Percentiles rank a stretch among this genome's conserved stretches.
Conservation (phyloP, 2,888 invertebrate species). For the Yponomeuta cagnagella region DNA sequence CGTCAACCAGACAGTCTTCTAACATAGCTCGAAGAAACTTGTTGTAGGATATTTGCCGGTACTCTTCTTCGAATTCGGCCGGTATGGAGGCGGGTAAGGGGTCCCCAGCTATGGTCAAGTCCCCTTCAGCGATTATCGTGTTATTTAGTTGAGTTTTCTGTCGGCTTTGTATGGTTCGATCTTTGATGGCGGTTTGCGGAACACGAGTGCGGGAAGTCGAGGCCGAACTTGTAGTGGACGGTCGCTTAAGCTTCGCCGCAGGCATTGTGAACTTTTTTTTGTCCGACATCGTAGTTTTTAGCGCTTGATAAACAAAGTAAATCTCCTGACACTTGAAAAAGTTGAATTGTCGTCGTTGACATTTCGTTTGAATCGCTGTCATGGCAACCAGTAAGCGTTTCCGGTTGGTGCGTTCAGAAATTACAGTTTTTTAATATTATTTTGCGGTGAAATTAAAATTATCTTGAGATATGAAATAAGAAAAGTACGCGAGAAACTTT, state of each 20-base stretch:
- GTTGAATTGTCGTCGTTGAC: background rate
- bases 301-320: background rate
- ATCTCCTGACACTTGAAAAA: background rate
- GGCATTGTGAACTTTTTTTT: slow-evolving; percentile 39
- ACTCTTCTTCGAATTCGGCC: slow-evolving; percentile 40
- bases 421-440: background rate
- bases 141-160: slow-evolving; percentile 37
- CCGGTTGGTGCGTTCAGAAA: slow-evolving; percentile 39
- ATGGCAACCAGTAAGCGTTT: slow-evolving; percentile 38
- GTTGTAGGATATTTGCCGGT: slow-evolving; percentile 51
- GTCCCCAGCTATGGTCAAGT: slow-evolving; percentile 41
- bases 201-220: slow-evolving; percentile 32
- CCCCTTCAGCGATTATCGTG: slow-evolving; percentile 31
- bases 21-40: slow-evolving; percentile 53
- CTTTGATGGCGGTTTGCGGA: slow-evolving; percentile 24
- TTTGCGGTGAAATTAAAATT: background rate
- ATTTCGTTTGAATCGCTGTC: slow-evolving; percentile 30
- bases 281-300: slow-evolving; percentile 39
- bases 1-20: slow-evolving; percentile 55
- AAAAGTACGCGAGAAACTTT: too few species aligned
- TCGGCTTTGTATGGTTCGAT: slow-evolving; percentile 20
- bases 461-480: too few species aligned
- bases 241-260: slow-evolving; percentile 37
- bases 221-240: slow-evolving; percentile 32
- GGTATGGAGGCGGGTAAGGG: slow-evolving; percentile 24